Percentiles rank a stretch among this genome's conserved stretches.
phyloP scores from a whole-genome alignment of 2,113 vertebrate genomes.

The Orthonyx spaldingii region DNA sequence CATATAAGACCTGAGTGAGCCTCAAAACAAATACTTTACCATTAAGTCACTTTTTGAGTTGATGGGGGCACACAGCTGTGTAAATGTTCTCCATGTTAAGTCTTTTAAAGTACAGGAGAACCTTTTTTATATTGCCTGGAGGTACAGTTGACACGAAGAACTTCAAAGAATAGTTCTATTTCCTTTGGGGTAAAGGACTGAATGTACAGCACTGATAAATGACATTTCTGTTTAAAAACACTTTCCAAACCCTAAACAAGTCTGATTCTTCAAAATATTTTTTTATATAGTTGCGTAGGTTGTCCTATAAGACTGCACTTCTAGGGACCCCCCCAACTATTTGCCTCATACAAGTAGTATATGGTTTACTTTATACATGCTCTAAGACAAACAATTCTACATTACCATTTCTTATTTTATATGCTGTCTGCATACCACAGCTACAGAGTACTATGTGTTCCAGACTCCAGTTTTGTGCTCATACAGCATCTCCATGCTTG shows the following conservation, averaged over 20 bases:
- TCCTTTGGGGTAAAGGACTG: not conserved
- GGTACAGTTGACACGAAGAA: not conserved
- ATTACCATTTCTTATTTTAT: not conserved
- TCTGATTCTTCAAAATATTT: not conserved
- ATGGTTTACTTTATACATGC: not conserved
- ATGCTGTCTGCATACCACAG: not conserved
- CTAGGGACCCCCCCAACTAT: not conserved
- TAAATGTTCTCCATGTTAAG: not conserved
- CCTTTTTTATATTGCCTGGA: not conserved
- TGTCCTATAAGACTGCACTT: not conserved
- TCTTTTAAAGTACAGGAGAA: not conserved
- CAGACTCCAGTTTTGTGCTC: not conserved
- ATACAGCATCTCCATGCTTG: not conserved
- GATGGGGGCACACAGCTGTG: not conserved
- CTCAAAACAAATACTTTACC: not conserved
- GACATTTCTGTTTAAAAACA: not conserved
- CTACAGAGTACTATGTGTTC: not conserved
- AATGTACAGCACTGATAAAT: not conserved
- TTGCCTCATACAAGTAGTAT: not conserved
- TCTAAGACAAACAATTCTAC: not conserved
- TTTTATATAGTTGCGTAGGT: not conserved
- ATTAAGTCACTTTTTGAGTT: not conserved
- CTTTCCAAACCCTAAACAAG: not conserved
- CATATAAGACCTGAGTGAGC: not conserved
- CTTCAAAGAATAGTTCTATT: not conserved